A percentile compares a stretch with the other conserved stretches of the same genome.
These are phyloP conservation scores for Rosalia funebris DNA, from an alignment of 2,888 invertebrate species.

Conservation along the genomic window DNA sequence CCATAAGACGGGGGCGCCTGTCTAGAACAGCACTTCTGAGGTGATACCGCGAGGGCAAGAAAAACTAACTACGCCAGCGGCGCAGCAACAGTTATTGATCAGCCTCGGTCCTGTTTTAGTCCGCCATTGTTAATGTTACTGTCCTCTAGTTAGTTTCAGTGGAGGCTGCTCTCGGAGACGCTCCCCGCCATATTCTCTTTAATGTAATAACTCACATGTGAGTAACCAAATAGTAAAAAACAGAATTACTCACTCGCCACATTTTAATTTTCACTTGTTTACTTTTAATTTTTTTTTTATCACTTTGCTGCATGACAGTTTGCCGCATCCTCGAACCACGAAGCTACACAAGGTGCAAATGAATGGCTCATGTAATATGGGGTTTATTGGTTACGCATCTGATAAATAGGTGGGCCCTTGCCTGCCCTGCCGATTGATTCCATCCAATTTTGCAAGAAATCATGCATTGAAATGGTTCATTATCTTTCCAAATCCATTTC, in stretches of 20 bases:
- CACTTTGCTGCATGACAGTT: constrained; percentile 25
- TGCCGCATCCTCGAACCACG: background rate
- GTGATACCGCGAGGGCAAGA: constrained; percentile 28
- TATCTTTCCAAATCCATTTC: too few relatives aligned
- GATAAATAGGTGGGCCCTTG: constrained; percentile 8
- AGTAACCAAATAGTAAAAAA: constrained; percentile 30
- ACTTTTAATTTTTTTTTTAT: constrained; percentile 19
- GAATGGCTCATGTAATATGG: background rate
- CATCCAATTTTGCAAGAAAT: too few relatives aligned
- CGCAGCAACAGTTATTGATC: constrained; percentile 60
- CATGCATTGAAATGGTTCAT: too few relatives aligned
- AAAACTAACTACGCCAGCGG: constrained; percentile 53
- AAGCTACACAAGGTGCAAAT: background rate
- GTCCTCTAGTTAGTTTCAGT: constrained; percentile 43
- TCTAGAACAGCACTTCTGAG: too few relatives aligned
- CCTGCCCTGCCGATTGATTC: too few relatives aligned
- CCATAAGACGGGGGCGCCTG: too few relatives aligned
- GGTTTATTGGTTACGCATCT: background rate
- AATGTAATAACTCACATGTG: constrained; percentile 31
- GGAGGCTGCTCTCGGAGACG: constrained; percentile 46
- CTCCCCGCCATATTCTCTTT: constrained; percentile 33
- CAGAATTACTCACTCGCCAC: constrained; percentile 25
- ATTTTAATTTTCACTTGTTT: constrained; percentile 18
- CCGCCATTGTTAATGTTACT: constrained; percentile 56
- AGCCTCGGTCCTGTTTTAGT: constrained; percentile 48